Evolutionary conservation across 2,888 invertebrate species (phyloP), one percentile per base, ranked within the genome.

Genomic region (Lamellibrachia satsuma): DNA sequence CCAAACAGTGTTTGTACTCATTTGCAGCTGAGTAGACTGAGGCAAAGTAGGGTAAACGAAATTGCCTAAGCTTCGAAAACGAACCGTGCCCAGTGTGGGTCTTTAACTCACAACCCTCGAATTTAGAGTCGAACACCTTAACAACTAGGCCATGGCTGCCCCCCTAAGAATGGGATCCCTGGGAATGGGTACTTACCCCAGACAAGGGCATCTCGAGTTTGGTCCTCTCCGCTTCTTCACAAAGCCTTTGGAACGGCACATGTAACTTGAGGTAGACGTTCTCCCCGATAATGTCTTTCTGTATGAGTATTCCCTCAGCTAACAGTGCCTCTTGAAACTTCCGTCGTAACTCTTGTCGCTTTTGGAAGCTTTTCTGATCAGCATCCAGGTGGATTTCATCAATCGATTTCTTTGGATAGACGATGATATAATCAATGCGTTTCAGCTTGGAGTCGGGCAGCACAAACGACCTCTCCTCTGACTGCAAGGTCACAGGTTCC

Each of bases 171-270:
- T n/a, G n/a, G 22, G 0, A 9, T 11, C 15, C 60, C 15, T 6
- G 75, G 75, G n/a, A n/a, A 75, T 75, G 22, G 22, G 1, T 22
- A 94, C 94, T 94, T 94, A 96, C 96, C 94, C 95, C 96, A 94
- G 95, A 94, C 27, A 96, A 93, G 15, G 96, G 96, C 96, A 96
- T 96, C 94, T 96, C 95, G 90, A 96, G 93, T 75, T 95, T 95
- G 22, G 96, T 95, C 57, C 93, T 94, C 92, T 96, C 96, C 3
- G 96, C 96, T 93, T 96, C 96, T 7, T 94, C 93, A 94, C 96
- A 96, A 52, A 96, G 93, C 90, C 96, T 94, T 90, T 95, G 94
- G 93, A 96, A 96, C 0, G 96, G 96, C 92, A 95, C 95, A 93
- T 95, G 95, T 4, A 96, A 93, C 90, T 95, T 95, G 27, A 94